Base-by-base conservation (phyloP, 2,888 invertebrate genomes). In the Prenolepis imparis region DNA sequence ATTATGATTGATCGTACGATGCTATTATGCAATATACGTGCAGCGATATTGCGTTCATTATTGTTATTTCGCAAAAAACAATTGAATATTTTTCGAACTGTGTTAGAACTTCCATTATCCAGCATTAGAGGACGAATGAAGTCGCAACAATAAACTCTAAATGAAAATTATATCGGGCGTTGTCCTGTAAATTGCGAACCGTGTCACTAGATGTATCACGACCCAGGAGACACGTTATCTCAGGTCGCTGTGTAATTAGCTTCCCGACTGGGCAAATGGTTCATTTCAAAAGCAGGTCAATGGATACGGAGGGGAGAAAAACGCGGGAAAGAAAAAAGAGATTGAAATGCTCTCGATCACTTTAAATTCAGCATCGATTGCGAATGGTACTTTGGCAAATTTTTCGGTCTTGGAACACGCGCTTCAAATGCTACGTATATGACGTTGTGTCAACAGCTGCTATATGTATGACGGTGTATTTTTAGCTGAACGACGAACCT, bases 221-320 rank as follows among this genome's bases (percentile, higher is more conserved):
- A 67, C 77, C 81, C n/a, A 86, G 81, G 74, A 73, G 52, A 24
- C 39, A 82, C 64, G 61, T 89, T 87, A 85, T 85, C 85, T 70
- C 75, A n/a, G 0, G 41, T 32, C 32, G 21, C 36, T 84, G 73
- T 85, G 81, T 86, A 86, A 89, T 89, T 86, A 89, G 21, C 70
- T 44, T 61, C 11, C 81, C 55, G 11, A 70, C 15, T 52, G 57
- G 15, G 72, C 6, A 21, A 61, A 44, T 67, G 70, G 28, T 57
- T 52, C 39, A 52, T 83, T 41, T 18, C 15, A 4, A 82, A 63
- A 77, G 52, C n/a, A n/a, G 32, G 59, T 70, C 48, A 63, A 28
- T n/a, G 55, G 8, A 18, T 68, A 32, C 2, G 36, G 6, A n/a
- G 1, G 6, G 24, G 1, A 41, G 18, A 39, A 48, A 57, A 18